Evolutionary conservation across 1,140 invertebrate species (phyloP).

Genomic region (Venturia canescens): DNA sequence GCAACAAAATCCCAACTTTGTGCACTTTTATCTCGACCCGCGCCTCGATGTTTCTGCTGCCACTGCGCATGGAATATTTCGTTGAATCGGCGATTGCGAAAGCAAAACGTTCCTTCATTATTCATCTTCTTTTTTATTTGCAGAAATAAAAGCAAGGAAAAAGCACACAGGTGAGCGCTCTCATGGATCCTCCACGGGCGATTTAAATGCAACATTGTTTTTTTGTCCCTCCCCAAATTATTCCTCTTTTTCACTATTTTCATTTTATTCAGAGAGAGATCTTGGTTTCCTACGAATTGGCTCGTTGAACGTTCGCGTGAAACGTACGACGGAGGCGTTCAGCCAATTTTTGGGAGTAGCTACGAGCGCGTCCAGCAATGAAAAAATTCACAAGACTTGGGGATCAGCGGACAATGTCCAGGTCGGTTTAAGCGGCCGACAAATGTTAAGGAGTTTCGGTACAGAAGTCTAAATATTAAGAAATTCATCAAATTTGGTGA

Average conservation of each 20-base stretch:
- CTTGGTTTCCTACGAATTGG: conserved; percentile 92
- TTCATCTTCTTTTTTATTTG: conserved; percentile 70
- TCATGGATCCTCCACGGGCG: no score
- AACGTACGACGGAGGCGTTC: conserved; percentile 93
- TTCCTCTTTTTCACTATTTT: conserved; percentile 45
- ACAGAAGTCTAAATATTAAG: no score
- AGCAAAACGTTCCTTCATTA: conserved; percentile 29
- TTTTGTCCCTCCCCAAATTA: no score
- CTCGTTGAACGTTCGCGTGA: conserved; percentile 93
- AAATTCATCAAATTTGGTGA: no score
- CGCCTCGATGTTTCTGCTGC: no score
- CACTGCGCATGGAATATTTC: no score
- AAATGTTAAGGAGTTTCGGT: no score
- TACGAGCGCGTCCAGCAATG: conserved; percentile 75
- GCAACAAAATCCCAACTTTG: no score
- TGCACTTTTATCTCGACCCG: no score
- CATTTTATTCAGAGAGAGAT: conserved; percentile 83
- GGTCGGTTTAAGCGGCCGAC: no score
- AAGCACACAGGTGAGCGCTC: conserved; percentile 83
- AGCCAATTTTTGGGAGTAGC: conserved; percentile 91
- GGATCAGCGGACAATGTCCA: conserved; percentile 91
- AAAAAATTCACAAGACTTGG: conserved; percentile 88
- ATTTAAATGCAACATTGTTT: no score
- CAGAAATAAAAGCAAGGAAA: conserved; percentile 86
- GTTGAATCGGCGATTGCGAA: neutral